Percentiles rank a stretch among this genome's conserved stretches.
phyloP scores from a whole-genome alignment of 1,140 invertebrate genomes.

The Ridgeia piscesae region DNA sequence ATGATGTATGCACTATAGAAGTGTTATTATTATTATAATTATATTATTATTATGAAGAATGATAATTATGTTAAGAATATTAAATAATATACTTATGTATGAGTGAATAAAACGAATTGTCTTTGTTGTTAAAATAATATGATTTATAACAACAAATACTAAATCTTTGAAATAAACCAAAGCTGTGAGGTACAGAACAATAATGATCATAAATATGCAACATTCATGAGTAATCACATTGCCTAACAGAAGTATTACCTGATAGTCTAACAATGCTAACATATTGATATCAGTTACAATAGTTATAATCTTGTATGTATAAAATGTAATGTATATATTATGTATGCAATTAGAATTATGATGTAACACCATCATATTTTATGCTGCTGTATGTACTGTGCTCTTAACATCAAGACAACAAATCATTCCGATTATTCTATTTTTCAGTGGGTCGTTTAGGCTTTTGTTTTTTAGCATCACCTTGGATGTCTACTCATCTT shows the following conservation, averaged over 20 bases:
- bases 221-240: background rate
- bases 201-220: background rate
- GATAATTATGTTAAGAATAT: no score
- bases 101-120: background rate
- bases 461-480: background rate
- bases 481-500: background rate
- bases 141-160: background rate
- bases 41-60: no score
- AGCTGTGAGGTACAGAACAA: background rate
- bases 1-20: no score
- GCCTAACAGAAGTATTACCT: background rate
- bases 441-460: background rate
- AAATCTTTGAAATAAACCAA: conserved; percentile 18
- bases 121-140: background rate
- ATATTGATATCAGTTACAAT: background rate
- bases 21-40: no score
- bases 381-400: no score
- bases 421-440: no score
- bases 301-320: no score
- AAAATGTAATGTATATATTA: no score
- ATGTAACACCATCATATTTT: no score
- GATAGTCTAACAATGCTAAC: background rate
- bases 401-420: no score
- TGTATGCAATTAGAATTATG: no score
- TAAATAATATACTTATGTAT: background rate